phyloP scores from a whole-genome alignment of 2,113 vertebrate species.

The Carlito syrichta region DNA sequence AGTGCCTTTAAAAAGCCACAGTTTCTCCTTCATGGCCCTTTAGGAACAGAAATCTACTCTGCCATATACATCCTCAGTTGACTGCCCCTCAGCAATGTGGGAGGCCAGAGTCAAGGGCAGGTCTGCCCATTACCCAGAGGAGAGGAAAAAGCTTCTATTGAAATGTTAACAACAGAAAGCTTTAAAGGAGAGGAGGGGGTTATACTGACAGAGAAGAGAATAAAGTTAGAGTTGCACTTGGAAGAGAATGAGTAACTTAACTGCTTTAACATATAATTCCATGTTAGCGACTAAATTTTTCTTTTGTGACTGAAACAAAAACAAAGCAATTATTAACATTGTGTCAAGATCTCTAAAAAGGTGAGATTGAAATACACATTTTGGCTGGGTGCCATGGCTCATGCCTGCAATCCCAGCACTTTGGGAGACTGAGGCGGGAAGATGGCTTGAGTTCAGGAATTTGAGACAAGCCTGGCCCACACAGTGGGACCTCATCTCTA shows the following conservation, averaged over 20 bases:
- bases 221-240: neutral
- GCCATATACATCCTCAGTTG: neutral
- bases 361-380: neutral
- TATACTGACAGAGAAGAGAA: neutral
- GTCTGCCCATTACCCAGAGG: neutral
- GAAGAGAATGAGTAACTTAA: conserved; percentile 13
- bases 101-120: neutral
- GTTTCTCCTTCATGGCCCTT: neutral
- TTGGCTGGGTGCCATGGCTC: no score
- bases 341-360: neutral
- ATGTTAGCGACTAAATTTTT: conserved; percentile 40
- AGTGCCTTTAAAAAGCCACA: neutral
- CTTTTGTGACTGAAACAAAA: conserved; percentile 49
- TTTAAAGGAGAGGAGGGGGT: neutral
- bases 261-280: conserved; percentile 36
- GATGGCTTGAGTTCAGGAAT: no score
- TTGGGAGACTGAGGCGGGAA: no score
- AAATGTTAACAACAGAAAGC: neutral
- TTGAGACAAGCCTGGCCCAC: no score
- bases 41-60: neutral
- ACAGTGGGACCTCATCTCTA: no score
- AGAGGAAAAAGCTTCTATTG: neutral
- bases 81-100: accelerated
- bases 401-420: no score
- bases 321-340: conserved; percentile 35